Evolutionary conservation across 2,888 invertebrate genomes (phyloP), one percentile per base, ranked within the genome.

Genomic region (Heliconius aoede): DNA sequence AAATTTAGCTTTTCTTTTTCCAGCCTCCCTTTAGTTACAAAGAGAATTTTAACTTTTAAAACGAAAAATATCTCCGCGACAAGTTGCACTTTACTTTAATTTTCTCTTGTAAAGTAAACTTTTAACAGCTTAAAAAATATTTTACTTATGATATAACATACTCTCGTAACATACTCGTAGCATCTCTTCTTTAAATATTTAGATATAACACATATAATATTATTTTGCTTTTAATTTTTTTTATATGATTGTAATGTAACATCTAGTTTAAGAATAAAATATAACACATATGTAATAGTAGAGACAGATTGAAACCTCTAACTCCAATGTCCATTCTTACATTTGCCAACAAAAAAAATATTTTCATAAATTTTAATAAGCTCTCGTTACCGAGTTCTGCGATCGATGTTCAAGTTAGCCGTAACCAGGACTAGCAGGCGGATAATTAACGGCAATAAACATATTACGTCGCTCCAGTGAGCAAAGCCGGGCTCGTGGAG

Each of bases 391-490:
- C 30, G 24, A 64, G 64, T 15, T n/a, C 40, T 71, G 55, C 28
- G 73, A 73, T 77, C 65, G 75, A 75, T 73, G 65, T 51, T 73
- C 72, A 76, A 58, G 32, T 55, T 72, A 73, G 72, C 73, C 75
- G 73, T 75, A 73, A 77, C 71, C 28, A 76, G 80, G 84, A 82
- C 83, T 84, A 85, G 79, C 80, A 78, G 76, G 82, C 82, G 84
- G 84, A 84, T 85, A 84, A 84, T 84, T 83, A 80, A 79, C 80
- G 78, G 81, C 79, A 79, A 72, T 82, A 82, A 83, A 78, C 81
- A 78, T 76, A 81, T 82, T 82, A 81, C 76, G 80, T 76, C 79
- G 80, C 82, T 80, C 80, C 83, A 85, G 81, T 83, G 81, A 82
- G 81, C 80, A 82, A 81, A 83, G 81, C 81, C 74, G 74, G 72